Percentiles rank a stretch among this genome's conserved stretches.
phyloP scores from a whole-genome alignment of 23 tunicate genomes.

The Styela clava region DNA sequence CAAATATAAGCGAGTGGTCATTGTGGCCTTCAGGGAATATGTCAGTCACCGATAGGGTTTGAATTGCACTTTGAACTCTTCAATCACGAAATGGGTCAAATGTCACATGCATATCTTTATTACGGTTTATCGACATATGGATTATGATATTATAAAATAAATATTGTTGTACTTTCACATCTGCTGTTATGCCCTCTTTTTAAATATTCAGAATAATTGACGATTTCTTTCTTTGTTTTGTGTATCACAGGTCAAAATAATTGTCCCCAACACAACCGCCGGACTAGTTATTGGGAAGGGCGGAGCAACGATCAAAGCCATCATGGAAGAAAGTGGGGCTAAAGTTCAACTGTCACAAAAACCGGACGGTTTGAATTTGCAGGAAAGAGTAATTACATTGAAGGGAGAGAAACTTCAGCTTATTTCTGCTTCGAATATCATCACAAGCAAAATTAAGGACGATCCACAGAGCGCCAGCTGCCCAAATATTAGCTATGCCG shows the following conservation, averaged over 20 bases:
- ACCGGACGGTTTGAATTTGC: slow-evolving; percentile 82
- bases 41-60: too few species aligned
- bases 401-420: slow-evolving; percentile 89
- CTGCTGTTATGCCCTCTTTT: too few species aligned
- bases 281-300: slow-evolving; percentile 96
- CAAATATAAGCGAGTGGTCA: too few species aligned
- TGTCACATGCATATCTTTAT: too few species aligned
- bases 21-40: too few species aligned
- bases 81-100: too few species aligned
- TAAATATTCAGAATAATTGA: too few species aligned
- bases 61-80: too few species aligned
- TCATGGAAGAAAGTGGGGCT: slow-evolving; percentile 89
- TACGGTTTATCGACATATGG: too few species aligned
- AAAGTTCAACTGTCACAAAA: slow-evolving; percentile 92
- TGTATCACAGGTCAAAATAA: slow-evolving; percentile 75
- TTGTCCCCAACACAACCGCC: slow-evolving; percentile 96
- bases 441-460: slow-evolving; percentile 91
- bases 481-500: slow-evolving; percentile 80
- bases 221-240: background rate
- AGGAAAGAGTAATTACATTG: slow-evolving; percentile 88
- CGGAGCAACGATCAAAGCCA: slow-evolving; percentile 83
- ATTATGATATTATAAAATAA: too few species aligned
- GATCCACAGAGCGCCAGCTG: slow-evolving; percentile 93
- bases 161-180: too few species aligned
- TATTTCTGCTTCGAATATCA: slow-evolving; percentile 66